Conservation (phyloP, 2,797 vertebrate species). For the Numenius phaeopus region DNA sequence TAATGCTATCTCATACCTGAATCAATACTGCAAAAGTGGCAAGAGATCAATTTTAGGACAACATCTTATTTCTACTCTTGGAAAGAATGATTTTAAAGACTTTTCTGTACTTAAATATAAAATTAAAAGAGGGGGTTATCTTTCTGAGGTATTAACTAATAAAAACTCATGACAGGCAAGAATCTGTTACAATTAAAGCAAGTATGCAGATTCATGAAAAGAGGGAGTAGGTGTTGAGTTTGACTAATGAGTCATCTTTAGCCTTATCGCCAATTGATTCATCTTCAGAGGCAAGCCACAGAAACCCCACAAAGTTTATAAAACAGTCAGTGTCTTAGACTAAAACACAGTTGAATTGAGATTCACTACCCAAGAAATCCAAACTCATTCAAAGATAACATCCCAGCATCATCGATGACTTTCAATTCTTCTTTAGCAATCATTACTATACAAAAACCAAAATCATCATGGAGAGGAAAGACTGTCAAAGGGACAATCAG, state of each 20-base stretch:
- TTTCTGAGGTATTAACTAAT: neutral
- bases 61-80: neutral
- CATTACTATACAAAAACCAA: neutral
- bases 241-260: neutral
- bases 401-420: neutral
- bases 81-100: neutral
- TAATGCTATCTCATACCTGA: neutral
- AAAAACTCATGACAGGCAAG: neutral
- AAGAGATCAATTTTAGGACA: neutral
- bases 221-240: neutral
- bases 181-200: neutral
- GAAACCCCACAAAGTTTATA: neutral
- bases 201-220: neutral
- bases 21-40: neutral
- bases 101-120: neutral
- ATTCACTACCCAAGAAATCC: neutral
- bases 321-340: neutral
- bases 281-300: neutral
- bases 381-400: neutral
- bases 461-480: neutral
- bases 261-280: neutral
- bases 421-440: neutral
- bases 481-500: neutral
- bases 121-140: neutral
- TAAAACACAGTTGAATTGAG: neutral